phyloP scores from a whole-genome alignment of 2,888 invertebrate species.

The Microdon myrmicae region DNA sequence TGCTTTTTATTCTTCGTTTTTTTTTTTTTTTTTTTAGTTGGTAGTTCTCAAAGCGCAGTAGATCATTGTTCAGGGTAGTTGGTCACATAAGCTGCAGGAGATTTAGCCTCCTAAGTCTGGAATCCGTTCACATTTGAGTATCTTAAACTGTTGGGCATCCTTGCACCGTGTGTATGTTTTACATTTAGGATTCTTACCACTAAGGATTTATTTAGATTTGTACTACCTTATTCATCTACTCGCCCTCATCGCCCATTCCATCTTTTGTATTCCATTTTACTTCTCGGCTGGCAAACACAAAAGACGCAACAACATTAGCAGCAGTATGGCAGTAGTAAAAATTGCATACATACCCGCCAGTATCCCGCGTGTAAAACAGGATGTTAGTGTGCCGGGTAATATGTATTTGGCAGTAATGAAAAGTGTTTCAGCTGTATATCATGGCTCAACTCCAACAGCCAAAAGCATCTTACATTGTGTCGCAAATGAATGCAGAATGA shows the following conservation, averaged over 20 bases:
- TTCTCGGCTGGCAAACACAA: constrained; percentile 27
- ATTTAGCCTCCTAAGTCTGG: constrained; percentile 10
- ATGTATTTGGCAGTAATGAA: constrained; percentile 33
- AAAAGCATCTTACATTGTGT: constrained; percentile 25
- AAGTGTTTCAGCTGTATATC: constrained; percentile 29
- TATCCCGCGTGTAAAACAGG: constrained; percentile 13
- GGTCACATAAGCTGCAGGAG: constrained; percentile 44
- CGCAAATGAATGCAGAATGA: constrained; percentile 31
- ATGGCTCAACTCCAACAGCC: constrained; percentile 18
- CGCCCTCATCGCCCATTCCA: too few species aligned
- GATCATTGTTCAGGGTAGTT: constrained; percentile 46
- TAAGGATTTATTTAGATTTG: constrained; percentile 44
- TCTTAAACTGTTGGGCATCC: constrained; percentile 24
- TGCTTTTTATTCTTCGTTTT: constrained; percentile 8
- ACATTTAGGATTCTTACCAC: constrained; percentile 38
- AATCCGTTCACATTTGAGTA: constrained; percentile 10
- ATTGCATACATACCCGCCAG: constrained; percentile 7
- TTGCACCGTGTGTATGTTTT: constrained; percentile 32
- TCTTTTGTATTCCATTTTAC: constrained; percentile 8
- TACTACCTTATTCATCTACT: too few species aligned
- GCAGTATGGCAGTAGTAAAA: constrained; percentile 16
- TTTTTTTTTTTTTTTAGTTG: constrained; percentile 12
- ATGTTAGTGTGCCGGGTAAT: constrained; percentile 1
- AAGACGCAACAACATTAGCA: constrained; percentile 49
- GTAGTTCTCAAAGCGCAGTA: too few species aligned